These are phyloP conservation scores for Nemopilema nomurai DNA, from an alignment of 30 jellyfish, hydroid and myxozoan species.

Conservation along the genomic window DNA sequence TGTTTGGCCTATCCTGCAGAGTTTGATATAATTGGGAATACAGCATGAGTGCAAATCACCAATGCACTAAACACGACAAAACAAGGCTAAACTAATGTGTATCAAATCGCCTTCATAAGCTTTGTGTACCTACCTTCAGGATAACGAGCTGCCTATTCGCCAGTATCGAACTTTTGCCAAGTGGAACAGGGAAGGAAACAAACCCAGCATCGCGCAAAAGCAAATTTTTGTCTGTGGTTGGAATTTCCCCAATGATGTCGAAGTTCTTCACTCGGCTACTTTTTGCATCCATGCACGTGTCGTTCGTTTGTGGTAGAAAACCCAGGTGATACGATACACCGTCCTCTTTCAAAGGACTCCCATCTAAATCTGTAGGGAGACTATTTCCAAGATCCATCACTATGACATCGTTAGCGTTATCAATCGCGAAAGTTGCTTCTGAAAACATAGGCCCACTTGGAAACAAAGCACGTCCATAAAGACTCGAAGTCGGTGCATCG, in stretches of 20 bases:
- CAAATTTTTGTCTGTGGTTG: constrained; percentile 19
- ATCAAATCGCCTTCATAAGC: background rate
- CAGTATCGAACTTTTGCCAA: background rate
- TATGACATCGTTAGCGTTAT: constrained; percentile 4
- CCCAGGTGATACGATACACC: constrained; percentile 19
- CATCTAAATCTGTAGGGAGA: constrained; percentile 38
- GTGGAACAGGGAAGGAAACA: constrained; percentile 8
- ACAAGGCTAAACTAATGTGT: background rate
- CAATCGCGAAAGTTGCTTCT: constrained; percentile 27
- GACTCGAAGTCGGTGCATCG: constrained; percentile 15
- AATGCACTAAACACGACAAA: too few species aligned
- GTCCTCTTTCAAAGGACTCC: background rate
- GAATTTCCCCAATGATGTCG: constrained; percentile 23
- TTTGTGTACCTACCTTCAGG: constrained; percentile 17
- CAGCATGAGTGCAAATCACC: too few species aligned
- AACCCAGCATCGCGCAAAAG: constrained; percentile 42
- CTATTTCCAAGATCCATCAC: constrained; percentile 49
- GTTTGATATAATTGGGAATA: too few species aligned
- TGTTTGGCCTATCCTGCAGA: too few species aligned
- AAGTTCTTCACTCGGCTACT: background rate
- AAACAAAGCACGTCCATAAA: constrained; percentile 24
- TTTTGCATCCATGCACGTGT: too few species aligned
- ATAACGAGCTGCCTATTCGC: constrained; percentile 10
- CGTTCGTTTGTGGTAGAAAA: background rate
- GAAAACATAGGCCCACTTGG: constrained; percentile 2